A percentile compares a stretch with the other conserved stretches of the same genome.
These are phyloP conservation scores for Aphis craccivora DNA, from an alignment of 1,140 invertebrate genomes.

Conservation along the genomic window DNA sequence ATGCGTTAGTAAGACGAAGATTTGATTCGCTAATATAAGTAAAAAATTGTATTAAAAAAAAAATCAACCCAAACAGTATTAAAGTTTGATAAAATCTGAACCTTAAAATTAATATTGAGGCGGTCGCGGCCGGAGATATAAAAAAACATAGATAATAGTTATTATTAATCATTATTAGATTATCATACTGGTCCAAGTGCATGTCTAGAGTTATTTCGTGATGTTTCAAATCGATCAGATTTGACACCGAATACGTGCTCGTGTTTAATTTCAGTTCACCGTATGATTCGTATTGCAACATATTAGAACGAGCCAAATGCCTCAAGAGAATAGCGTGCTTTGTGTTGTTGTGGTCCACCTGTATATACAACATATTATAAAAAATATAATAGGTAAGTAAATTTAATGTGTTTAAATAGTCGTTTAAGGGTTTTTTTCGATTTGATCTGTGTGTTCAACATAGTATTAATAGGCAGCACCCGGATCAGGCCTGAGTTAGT, in stretches of 20 bases:
- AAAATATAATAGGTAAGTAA: not conserved
- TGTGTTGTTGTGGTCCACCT: slow-evolving; percentile 71
- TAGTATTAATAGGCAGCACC: too few relatives aligned
- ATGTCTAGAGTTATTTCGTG: slow-evolving; percentile 68
- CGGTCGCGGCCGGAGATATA: too few relatives aligned
- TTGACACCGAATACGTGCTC: slow-evolving; percentile 70
- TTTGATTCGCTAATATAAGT: not conserved
- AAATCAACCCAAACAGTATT: not conserved
- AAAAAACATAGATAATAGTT: not conserved
- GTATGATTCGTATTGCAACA: slow-evolving; percentile 68
- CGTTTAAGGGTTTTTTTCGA: too few relatives aligned
- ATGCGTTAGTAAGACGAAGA: not conserved
- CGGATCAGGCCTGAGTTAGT: not conserved
- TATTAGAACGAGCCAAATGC: slow-evolving; percentile 68
- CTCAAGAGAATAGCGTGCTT: slow-evolving; percentile 71
- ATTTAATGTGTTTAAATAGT: not conserved
- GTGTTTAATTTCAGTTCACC: slow-evolving; percentile 72
- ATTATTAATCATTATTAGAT: not conserved
- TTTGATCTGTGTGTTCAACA: too few relatives aligned
- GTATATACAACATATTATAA: slow-evolving; percentile 59
- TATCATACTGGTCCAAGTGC: slow-evolving; percentile 76
- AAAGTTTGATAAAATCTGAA: not conserved
- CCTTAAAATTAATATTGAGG: too few relatives aligned
- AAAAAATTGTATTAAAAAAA: not conserved
- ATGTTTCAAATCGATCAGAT: slow-evolving; percentile 63